These are phyloP conservation scores for Premnoplex brunnescens DNA, from an alignment of 2,797 vertebrate species.

Conservation along the genomic window DNA sequence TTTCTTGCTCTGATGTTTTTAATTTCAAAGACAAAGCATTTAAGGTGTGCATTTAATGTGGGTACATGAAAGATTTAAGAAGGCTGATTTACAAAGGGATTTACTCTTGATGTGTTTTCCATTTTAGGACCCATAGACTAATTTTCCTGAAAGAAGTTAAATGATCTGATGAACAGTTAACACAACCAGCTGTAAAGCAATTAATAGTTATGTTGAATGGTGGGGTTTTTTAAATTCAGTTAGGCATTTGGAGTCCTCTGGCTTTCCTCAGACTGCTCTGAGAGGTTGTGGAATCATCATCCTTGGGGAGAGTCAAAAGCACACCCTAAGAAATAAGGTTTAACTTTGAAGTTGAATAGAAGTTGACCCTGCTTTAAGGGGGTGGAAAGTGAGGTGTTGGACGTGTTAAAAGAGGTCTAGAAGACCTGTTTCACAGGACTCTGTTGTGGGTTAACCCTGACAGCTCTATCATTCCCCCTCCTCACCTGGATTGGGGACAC, in stretches of 20 bases:
- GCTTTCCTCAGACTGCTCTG: neutral
- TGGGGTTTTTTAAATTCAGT: neutral
- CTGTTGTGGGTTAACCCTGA: neutral
- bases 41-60: neutral
- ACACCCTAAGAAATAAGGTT: neutral
- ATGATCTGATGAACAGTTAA: neutral
- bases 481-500: neutral
- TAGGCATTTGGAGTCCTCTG: neutral
- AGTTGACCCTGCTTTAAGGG: neutral
- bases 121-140: neutral
- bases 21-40: neutral
- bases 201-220: neutral
- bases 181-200: too few relatives aligned
- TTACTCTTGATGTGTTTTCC: neutral
- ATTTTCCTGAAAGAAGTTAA: neutral
- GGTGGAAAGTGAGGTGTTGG: neutral
- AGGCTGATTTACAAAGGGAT: neutral
- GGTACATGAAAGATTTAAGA: neutral
- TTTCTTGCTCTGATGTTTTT: neutral
- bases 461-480: neutral
- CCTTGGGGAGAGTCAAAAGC: neutral
- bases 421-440: neutral
- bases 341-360: neutral
- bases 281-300: neutral
- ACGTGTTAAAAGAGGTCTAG: neutral